A percentile compares a stretch with the other conserved stretches of the same genome.
phyloP scores from a whole-genome alignment of 2,113 vertebrate species.

The Nibea coibor region DNA sequence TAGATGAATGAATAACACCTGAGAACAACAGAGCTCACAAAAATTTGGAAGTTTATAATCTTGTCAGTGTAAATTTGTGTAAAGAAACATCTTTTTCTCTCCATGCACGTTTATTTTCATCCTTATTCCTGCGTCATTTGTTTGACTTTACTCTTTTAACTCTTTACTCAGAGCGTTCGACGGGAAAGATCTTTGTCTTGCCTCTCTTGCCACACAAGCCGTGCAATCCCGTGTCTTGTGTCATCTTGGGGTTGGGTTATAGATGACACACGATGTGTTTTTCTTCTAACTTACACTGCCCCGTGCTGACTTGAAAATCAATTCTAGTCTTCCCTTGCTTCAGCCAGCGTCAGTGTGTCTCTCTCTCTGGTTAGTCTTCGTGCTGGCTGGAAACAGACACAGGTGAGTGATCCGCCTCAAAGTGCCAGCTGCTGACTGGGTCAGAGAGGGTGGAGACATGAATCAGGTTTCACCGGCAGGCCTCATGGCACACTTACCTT shows the following conservation, averaged over 20 bases:
- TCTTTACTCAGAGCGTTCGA: not conserved
- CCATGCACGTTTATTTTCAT: too few species aligned
- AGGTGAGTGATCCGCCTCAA: constrained; percentile 69
- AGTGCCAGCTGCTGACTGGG: constrained; percentile 68
- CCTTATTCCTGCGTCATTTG: not conserved
- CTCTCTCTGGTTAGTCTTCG: constrained; percentile 12
- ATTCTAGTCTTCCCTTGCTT: constrained; percentile 15
- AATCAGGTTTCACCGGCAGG: constrained; percentile 74
- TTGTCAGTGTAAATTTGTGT: too few species aligned
- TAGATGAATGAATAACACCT: not conserved
- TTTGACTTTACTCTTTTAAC: not conserved
- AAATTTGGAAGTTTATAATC: too few species aligned
- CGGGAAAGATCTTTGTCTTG: not conserved
- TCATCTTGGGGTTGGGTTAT: not conserved
- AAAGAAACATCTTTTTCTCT: too few species aligned
- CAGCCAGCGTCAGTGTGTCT: constrained; percentile 14
- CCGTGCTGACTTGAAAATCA: not conserved
- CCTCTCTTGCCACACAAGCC: not conserved
- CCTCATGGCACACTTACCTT: constrained; percentile 59
- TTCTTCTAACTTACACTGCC: not conserved
- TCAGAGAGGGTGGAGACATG: constrained; percentile 57
- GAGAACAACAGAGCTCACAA: too few species aligned
- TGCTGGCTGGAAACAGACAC: constrained; percentile 57
- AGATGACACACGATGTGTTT: not conserved
- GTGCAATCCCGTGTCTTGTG: not conserved